Conservation (phyloP, 2,113 vertebrate genomes). For the Hypanus sabinus region DNA sequence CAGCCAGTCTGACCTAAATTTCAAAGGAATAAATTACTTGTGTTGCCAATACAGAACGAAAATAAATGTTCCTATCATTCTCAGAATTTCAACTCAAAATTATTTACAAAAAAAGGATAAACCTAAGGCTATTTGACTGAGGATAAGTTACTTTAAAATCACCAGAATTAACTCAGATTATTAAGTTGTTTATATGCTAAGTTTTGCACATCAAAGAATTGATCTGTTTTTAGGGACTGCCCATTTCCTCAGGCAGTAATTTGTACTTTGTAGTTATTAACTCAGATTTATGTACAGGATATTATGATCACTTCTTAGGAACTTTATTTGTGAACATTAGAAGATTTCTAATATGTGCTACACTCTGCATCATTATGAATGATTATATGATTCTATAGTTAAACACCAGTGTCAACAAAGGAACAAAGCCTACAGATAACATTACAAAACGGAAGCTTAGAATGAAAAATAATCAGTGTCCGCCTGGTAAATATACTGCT, state of each 20-base stretch:
- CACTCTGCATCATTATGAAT: neutral
- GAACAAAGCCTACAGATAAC: neutral
- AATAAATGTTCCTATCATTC: neutral
- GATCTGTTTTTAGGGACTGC: slow-evolving; percentile 10
- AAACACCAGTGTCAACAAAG: neutral
- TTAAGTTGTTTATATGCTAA: neutral
- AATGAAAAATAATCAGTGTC: neutral
- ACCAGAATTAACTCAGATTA: neutral
- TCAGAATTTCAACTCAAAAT: slow-evolving; percentile 17
- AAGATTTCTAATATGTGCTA: neutral
- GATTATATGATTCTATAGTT: neutral
- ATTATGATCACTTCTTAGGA: neutral
- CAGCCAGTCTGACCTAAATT: neutral
- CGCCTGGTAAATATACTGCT: neutral
- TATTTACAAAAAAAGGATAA: slow-evolving; percentile 11
- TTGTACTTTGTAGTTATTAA: neutral
- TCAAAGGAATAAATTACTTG: slow-evolving; percentile 32
- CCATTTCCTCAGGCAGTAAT: slow-evolving; percentile 12
- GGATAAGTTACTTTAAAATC: neutral
- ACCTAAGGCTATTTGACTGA: neutral
- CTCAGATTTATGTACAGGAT: neutral
- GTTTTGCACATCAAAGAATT: neutral
- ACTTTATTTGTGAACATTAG: neutral
- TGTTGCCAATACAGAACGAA: slow-evolving; percentile 7
- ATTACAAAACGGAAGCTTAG: slow-evolving; percentile 1